A percentile compares a stretch with the other conserved stretches of the same genome.
Evolutionary conservation across 2,888 invertebrate genomes (phyloP).

Genomic region (Frankliniella intonsa): DNA sequence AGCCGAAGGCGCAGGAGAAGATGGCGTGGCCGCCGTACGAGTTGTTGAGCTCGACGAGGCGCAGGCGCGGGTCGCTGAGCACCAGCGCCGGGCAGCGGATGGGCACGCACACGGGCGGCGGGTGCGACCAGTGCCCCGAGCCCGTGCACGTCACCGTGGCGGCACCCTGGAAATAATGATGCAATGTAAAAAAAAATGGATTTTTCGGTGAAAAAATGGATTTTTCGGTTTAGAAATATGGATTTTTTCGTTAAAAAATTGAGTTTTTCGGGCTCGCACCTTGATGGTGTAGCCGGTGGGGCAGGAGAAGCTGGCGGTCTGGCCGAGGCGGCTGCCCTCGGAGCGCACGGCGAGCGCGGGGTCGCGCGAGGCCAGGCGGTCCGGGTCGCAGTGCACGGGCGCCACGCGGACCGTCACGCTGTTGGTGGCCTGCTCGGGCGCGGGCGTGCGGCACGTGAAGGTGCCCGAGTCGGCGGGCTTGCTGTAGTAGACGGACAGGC

Average conservation of each 20-base stretch:
- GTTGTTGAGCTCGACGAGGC: slow-evolving; percentile 72
- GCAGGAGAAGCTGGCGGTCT: slow-evolving; percentile 71
- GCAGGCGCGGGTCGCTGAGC: slow-evolving; percentile 65
- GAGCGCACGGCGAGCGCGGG: slow-evolving; percentile 64
- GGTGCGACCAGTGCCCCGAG: slow-evolving; percentile 71
- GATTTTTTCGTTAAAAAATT: too few relatives aligned
- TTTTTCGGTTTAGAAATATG: too few relatives aligned
- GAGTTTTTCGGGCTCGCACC: slow-evolving; percentile 73
- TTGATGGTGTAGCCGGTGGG: slow-evolving; percentile 72
- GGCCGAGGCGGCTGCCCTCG: slow-evolving; percentile 74
- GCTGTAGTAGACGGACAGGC: slow-evolving; percentile 74
- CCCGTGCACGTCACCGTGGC: slow-evolving; percentile 34
- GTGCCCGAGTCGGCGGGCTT: slow-evolving; percentile 77
- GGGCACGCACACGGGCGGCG: slow-evolving; percentile 67
- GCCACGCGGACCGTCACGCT: slow-evolving; percentile 63
- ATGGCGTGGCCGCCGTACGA: slow-evolving; percentile 74
- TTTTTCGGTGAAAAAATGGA: slow-evolving; percentile 26
- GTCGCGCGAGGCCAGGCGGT: slow-evolving; percentile 47
- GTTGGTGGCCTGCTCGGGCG: slow-evolving; percentile 74
- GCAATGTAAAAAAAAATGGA: not conserved
- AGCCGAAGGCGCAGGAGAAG: slow-evolving; percentile 81
- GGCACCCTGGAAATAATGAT: slow-evolving; percentile 19
- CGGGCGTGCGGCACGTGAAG: slow-evolving; percentile 78
- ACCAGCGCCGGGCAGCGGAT: slow-evolving; percentile 72
- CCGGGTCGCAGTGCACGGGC: slow-evolving; percentile 48